Conservation (phyloP, 2,113 vertebrate genomes). For the Sander lucioperca region DNA sequence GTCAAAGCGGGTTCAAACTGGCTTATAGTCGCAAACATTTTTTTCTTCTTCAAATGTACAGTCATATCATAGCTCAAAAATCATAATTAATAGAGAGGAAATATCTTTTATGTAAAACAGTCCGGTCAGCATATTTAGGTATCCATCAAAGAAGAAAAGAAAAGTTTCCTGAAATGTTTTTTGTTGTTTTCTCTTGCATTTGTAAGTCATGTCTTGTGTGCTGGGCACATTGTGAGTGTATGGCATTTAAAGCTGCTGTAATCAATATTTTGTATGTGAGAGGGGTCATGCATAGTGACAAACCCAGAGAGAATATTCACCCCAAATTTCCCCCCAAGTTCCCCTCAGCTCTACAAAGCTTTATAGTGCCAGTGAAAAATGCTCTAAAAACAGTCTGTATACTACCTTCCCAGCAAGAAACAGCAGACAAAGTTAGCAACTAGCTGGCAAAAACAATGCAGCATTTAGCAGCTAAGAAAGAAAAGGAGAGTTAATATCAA, state of each 20-base stretch:
- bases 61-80: conserved; percentile 35
- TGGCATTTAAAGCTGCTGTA: not conserved
- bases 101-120: conserved; percentile 23
- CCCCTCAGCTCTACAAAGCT: not conserved
- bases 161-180: conserved; percentile 9
- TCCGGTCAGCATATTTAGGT: conserved; percentile 53
- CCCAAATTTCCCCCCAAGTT: not conserved
- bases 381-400: not conserved
- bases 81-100: conserved; percentile 45
- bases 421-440: not conserved
- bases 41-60: not conserved
- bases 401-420: not conserved
- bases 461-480: not conserved
- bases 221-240: not conserved
- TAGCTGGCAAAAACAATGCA: not conserved
- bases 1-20: conserved; percentile 35
- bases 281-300: not conserved
- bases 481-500: not conserved
- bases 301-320: not conserved
- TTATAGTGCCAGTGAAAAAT: not conserved
- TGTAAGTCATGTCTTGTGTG: not conserved
- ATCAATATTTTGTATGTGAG: not conserved
- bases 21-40: conserved; percentile 20
- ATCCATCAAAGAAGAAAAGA: conserved; percentile 36
- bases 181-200: not conserved